phyloP scores from a whole-genome alignment of 2,113 vertebrate genomes.

The Romanogobio albipinnatus region DNA sequence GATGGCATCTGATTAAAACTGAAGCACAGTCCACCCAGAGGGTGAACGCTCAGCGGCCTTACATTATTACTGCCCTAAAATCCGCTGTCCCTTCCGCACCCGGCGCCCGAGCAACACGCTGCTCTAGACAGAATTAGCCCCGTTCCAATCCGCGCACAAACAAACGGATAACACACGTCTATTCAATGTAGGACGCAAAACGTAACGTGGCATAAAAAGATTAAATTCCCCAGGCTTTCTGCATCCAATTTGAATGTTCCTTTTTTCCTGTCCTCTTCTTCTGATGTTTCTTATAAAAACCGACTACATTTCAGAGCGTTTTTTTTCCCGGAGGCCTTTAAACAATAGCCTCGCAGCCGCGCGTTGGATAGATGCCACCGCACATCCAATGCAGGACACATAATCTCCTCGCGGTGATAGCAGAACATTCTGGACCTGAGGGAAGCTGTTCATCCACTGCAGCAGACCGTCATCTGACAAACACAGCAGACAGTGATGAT shows the following conservation, averaged over 20 bases:
- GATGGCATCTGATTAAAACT: conserved; percentile 34
- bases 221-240: conserved; percentile 48
- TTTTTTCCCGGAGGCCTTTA: conserved; percentile 49
- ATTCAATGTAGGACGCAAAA: conserved; percentile 47
- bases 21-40: conserved; percentile 7
- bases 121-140: conserved; percentile 8
- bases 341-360: conserved; percentile 63
- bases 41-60: not conserved
- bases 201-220: conserved; percentile 58
- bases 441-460: conserved; percentile 36
- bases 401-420: conserved; percentile 69
- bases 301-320: conserved; percentile 43
- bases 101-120: not conserved
- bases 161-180: conserved; percentile 54
- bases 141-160: conserved; percentile 10
- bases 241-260: conserved; percentile 57
- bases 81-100: not conserved
- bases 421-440: conserved; percentile 61
- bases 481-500: conserved; percentile 17
- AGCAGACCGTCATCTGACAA: conserved; percentile 43
- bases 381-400: conserved; percentile 60
- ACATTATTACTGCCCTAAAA: not conserved
- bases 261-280: not conserved
- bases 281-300: conserved; percentile 27
- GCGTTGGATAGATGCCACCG: conserved; percentile 65